A percentile compares a stretch with the other conserved stretches of the same genome.
Evolutionary conservation across 1,140 invertebrate species (phyloP).

Genomic region (Hyposmocoma kahamanoa): DNA sequence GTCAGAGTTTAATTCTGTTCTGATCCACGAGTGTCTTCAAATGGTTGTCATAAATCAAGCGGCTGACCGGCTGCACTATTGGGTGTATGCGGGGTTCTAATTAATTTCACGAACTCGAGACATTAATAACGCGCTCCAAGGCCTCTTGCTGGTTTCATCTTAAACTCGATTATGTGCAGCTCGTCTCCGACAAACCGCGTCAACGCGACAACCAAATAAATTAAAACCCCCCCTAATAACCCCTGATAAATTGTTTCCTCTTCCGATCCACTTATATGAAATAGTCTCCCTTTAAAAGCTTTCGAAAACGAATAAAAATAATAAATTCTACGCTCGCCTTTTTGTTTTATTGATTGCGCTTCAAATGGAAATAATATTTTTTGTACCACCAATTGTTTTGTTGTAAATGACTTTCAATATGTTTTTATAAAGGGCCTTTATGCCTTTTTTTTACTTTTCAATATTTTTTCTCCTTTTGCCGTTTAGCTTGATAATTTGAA

Average conservation of each 20-base stretch:
- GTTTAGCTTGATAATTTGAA: too few species aligned
- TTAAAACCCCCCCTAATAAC: slow-evolving; percentile 31
- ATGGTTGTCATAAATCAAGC: slow-evolving; percentile 22
- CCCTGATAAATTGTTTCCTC: slow-evolving; percentile 29
- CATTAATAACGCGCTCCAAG: slow-evolving; percentile 28
- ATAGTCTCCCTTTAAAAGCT: slow-evolving; percentile 12
- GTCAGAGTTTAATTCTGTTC: too few species aligned
- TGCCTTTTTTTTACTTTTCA: too few species aligned
- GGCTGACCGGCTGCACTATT: slow-evolving; percentile 16
- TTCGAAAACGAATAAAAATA: neutral
- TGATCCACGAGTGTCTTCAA: slow-evolving; percentile 16
- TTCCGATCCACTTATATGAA: slow-evolving; percentile 17
- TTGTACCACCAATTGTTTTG: too few species aligned
- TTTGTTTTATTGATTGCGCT: neutral
- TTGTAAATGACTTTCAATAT: too few species aligned
- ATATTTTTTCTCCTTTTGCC: too few species aligned
- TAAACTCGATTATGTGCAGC: slow-evolving; percentile 24
- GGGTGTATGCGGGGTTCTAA: slow-evolving; percentile 18
- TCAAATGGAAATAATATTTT: slow-evolving; percentile 1
- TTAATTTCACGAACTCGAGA: slow-evolving; percentile 24
- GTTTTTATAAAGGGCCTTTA: too few species aligned
- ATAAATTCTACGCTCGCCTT: neutral
- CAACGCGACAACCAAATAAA: slow-evolving; percentile 35
- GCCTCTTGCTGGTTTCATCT: slow-evolving; percentile 22
- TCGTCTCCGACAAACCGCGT: slow-evolving; percentile 28